These are phyloP conservation scores for Phainopepla nitens DNA, from an alignment of 2,113 vertebrate genomes.

Conservation along the genomic window DNA sequence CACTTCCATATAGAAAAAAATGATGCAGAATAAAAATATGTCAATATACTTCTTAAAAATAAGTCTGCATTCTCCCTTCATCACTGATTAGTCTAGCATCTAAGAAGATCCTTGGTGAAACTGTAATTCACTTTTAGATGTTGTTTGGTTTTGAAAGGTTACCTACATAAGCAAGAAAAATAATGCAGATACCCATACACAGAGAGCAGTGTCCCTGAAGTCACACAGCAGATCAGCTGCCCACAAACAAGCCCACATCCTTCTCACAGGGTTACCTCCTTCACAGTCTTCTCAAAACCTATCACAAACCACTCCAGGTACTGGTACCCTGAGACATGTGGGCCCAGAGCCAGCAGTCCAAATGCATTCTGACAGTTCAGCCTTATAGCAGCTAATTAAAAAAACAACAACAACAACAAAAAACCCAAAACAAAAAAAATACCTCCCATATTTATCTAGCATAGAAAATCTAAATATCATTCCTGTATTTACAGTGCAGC, in stretches of 20 bases:
- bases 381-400: not conserved
- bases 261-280: not conserved
- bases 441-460: not conserved
- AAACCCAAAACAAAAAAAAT: not conserved
- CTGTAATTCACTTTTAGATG: not conserved
- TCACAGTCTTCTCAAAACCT: not conserved
- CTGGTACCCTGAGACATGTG: not conserved
- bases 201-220: not conserved
- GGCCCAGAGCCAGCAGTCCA: not conserved
- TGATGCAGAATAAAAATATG: not conserved
- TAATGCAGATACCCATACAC: not conserved
- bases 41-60: not conserved
- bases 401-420: not conserved
- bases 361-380: not conserved
- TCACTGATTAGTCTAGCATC: not conserved
- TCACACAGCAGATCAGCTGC: not conserved
- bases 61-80: not conserved
- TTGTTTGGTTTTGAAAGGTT: not conserved
- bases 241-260: not conserved
- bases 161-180: not conserved
- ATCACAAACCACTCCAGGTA: not conserved
- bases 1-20: not conserved
- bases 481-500: not conserved
- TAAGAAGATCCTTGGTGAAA: not conserved
- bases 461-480: not conserved